Conservation (phyloP, 2,113 vertebrate species). For the Apteryx mantelli region DNA sequence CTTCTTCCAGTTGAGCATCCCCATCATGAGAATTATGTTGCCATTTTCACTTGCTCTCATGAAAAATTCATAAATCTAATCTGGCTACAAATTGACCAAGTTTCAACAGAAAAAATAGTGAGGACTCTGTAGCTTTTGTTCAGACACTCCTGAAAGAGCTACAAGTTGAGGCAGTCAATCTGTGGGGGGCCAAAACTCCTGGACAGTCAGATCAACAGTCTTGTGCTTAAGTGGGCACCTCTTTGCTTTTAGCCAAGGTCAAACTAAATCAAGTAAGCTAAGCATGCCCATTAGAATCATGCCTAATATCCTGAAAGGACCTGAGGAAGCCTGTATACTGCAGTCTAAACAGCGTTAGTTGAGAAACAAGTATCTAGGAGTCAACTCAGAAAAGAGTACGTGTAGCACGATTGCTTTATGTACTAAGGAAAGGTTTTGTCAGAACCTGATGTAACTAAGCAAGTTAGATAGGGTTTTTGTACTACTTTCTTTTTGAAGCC, state of each 20-base stretch:
- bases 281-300: background rate
- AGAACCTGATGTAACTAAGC: background rate
- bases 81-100: background rate
- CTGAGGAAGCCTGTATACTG: background rate
- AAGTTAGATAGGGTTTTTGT: background rate
- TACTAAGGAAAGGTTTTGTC: background rate
- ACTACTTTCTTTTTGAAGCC: background rate
- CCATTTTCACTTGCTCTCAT: background rate
- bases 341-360: background rate
- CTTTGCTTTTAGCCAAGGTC: background rate
- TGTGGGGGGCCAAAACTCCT: accelerated
- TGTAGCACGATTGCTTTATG: background rate
- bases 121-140: background rate
- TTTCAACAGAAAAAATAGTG: background rate
- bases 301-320: background rate
- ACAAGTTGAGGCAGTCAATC: background rate
- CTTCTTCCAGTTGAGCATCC: background rate
- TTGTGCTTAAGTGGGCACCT: background rate
- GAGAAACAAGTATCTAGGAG: background rate
- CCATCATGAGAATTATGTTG: background rate
- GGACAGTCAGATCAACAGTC: background rate
- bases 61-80: background rate
- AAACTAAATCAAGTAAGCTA: background rate
- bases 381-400: background rate
- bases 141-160: background rate